Percentiles rank a stretch among this genome's conserved stretches.
Conservation (phyloP, 2,888 invertebrate species). For the Folsomia manolachei region DNA sequence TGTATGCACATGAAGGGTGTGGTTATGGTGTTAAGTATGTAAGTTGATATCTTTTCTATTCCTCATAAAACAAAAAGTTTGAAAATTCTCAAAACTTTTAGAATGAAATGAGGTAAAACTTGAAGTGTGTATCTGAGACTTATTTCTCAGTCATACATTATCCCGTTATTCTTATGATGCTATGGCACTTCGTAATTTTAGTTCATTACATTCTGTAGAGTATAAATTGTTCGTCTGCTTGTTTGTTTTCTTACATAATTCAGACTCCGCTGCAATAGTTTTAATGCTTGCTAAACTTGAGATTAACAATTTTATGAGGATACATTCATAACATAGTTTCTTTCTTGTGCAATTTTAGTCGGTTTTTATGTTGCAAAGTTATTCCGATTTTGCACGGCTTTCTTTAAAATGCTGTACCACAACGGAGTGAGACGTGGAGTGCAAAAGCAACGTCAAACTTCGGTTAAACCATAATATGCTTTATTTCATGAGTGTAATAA, state of each 20-base stretch:
- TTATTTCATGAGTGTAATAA: too few species aligned
- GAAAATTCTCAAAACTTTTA: neutral
- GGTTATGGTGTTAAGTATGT: neutral
- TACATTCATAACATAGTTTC: too few species aligned
- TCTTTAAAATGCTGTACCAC: too few species aligned
- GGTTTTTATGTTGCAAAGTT: too few species aligned
- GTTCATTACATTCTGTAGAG: neutral
- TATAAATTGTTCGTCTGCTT: neutral
- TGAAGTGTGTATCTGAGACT: too few species aligned
- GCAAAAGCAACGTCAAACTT: too few species aligned
- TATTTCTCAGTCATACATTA: too few species aligned
- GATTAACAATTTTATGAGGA: neutral
- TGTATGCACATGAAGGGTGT: neutral
- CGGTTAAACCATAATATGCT: too few species aligned
- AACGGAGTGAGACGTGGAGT: too few species aligned
- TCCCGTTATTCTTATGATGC: too few species aligned
- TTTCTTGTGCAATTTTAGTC: too few species aligned
- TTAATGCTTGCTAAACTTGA: neutral
- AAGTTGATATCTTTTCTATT: neutral
- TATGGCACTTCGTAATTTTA: neutral
- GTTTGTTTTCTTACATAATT: neutral
- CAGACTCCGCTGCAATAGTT: neutral
- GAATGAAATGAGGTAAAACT: neutral
- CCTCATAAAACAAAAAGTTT: slow-evolving; percentile 3
- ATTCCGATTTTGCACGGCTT: too few species aligned